Evolutionary conservation across 2,888 invertebrate species (phyloP), one percentile per base, ranked within the genome.

Genomic region (Dryobota labecula): DNA sequence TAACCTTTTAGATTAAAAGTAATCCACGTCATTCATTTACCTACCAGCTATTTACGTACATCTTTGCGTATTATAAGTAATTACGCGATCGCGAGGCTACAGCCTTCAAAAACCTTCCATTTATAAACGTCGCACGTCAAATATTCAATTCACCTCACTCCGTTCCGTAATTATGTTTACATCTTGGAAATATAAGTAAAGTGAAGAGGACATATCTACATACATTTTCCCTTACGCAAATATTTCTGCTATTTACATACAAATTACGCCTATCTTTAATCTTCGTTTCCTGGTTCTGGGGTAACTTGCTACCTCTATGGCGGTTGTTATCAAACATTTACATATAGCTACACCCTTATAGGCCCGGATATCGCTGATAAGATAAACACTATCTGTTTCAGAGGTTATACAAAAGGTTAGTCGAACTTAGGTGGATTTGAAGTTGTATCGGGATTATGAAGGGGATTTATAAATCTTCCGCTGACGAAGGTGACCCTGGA

Each of bases 321-420:
- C 11, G 38, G 38, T 45, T 71, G 47, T 74, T 75, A 70, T 71
- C 63, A 45, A 64, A 79, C 61, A 76, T 79, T 68, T 65, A 71
- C 56, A 78, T 57, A 61, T 49, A 56, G 60, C 62, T 58, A 56
- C 53, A 68, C 61, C 61, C 63, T 47, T 66, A 68, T 33, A 51
- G 43, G 24, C 47, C 27, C 36, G 43, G 54, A 60, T 70, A 75
- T 51, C 8, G 15, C 57, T 71, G 61, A 67, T 68, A 68, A 64
- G 53, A 60, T 66, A 68, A 58, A 60, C 67, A 45, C 33, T 66
- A 62, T 77, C 61, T 54, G 65, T 68, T 66, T 15, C 49, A 53
- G 33, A 20, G 24, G 27, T n/a, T 70, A 27, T 30, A 57, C 27
- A 30, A 33, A 70, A 27, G 27, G 9, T 13, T 51, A 27, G 8